Conservation (phyloP, 64 coral and sea anemone genomes). For the Acropora tenuis region DNA sequence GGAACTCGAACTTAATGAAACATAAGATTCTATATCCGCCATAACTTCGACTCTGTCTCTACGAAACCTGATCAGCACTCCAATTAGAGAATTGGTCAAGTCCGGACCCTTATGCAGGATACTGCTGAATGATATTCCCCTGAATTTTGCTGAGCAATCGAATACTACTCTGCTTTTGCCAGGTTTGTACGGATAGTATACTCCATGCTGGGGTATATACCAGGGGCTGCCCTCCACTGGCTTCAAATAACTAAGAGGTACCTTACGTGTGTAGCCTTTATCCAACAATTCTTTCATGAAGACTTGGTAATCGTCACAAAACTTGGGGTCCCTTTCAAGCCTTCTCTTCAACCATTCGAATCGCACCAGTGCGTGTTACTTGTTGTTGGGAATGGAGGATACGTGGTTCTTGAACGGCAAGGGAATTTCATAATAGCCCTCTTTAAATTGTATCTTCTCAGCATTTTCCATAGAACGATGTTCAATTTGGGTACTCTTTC, state of each 20-base stretch:
- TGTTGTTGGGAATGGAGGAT: neutral
- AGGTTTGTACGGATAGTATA: constrained; percentile 56
- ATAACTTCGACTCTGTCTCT: constrained; percentile 46
- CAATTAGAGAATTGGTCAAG: constrained; percentile 48
- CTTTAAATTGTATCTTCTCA: neutral
- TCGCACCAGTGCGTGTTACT: neutral
- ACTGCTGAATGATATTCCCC: constrained; percentile 47
- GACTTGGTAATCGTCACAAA: neutral
- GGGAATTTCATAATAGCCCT: constrained; percentile 23
- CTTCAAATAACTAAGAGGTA: neutral
- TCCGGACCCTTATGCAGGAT: constrained; percentile 61
- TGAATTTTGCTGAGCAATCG: constrained; percentile 55
- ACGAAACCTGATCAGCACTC: constrained; percentile 47
- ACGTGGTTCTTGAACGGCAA: neutral
- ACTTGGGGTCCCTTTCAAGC: neutral
- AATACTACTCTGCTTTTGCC: constrained; percentile 55
- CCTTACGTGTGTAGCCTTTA: constrained; percentile 33
- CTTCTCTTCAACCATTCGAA: constrained; percentile 18
- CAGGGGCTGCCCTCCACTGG: constrained; percentile 25
- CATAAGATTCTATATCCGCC: constrained; percentile 59
- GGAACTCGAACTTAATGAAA: constrained; percentile 56
- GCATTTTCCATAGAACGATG: neutral
- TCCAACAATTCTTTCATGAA: neutral
- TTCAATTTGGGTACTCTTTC: neutral
- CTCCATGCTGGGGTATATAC: constrained; percentile 74